A percentile compares a stretch with the other conserved stretches of the same genome.
Conservation (phyloP, 1,140 invertebrate species). For the Dinoponera quadriceps region DNA sequence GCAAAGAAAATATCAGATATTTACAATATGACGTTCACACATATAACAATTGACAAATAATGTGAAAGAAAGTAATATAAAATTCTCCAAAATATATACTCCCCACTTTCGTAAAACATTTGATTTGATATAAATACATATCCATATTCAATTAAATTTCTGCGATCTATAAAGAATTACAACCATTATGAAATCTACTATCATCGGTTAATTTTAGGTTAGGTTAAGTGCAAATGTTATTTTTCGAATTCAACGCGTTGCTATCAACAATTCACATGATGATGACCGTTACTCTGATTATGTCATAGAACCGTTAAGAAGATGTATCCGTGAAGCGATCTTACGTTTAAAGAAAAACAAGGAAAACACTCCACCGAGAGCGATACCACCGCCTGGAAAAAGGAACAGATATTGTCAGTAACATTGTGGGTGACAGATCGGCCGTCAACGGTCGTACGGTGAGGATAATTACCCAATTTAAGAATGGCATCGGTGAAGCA, state of each 20-base stretch:
- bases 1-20: slow-evolving; percentile 74
- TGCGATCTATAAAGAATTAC: background rate
- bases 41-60: background rate
- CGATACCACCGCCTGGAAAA: slow-evolving; percentile 88
- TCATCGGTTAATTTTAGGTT: background rate
- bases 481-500: slow-evolving; percentile 84
- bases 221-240: background rate
- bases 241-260: background rate
- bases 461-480: slow-evolving; percentile 83
- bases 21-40: background rate
- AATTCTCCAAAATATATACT: background rate
- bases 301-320: slow-evolving; percentile 17
- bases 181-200: background rate
- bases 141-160: slow-evolving; percentile 10
- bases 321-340: slow-evolving; percentile 23
- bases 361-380: slow-evolving; percentile 89
- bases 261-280: background rate
- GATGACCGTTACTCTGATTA: slow-evolving; percentile 5
- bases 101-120: background rate
- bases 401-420: slow-evolving; percentile 9
- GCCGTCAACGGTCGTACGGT: too few species aligned
- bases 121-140: background rate
- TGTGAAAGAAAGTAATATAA: background rate
- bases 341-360: slow-evolving; percentile 88
- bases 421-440: background rate